phyloP scores from a whole-genome alignment of 2,888 invertebrate genomes.

The Phoenoteleia sp. region DNA sequence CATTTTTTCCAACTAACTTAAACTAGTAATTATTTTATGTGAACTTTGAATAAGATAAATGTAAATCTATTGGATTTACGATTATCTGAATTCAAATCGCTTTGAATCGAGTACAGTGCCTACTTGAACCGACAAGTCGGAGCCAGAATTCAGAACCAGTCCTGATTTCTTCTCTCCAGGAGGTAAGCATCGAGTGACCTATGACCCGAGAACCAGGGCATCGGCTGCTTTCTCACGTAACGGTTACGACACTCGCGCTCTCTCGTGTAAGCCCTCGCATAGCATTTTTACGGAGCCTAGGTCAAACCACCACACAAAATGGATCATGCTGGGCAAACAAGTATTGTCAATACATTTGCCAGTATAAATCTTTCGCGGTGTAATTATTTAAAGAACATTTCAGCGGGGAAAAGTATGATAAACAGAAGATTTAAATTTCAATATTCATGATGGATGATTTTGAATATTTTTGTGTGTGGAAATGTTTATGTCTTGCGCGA shows the following conservation, averaged over 20 bases:
- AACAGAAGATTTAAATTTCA: conserved; percentile 73
- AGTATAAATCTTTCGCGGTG: conserved; percentile 36
- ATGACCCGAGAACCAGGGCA: conserved; percentile 85
- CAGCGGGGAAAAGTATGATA: conserved; percentile 21
- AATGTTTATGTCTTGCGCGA: conserved; percentile 20
- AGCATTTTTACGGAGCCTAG: conserved; percentile 68
- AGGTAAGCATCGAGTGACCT: conserved; percentile 82
- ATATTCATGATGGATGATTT: conserved; percentile 44
- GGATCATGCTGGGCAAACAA: conserved; percentile 57
- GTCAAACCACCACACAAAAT: conserved; percentile 58
- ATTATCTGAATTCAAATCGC: conserved; percentile 66
- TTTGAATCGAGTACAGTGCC: conserved; percentile 47
- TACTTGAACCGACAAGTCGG: conserved; percentile 64
- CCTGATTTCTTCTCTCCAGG: conserved; percentile 80
- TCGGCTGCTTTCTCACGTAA: conserved; percentile 85
- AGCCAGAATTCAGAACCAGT: conserved; percentile 81
- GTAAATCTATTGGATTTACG: conserved; percentile 52
- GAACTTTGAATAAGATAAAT: conserved; percentile 31
- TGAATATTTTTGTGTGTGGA: not conserved
- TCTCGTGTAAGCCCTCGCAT: conserved; percentile 56
- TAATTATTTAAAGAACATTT: conserved; percentile 48
- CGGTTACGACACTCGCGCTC: conserved; percentile 80
- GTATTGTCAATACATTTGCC: conserved; percentile 46
- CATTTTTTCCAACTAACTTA: too few relatives aligned
- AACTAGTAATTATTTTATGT: conserved; percentile 17